These are phyloP conservation scores for Electrophaes corylata DNA, from an alignment of 2,888 invertebrate genomes.

Conservation along the genomic window DNA sequence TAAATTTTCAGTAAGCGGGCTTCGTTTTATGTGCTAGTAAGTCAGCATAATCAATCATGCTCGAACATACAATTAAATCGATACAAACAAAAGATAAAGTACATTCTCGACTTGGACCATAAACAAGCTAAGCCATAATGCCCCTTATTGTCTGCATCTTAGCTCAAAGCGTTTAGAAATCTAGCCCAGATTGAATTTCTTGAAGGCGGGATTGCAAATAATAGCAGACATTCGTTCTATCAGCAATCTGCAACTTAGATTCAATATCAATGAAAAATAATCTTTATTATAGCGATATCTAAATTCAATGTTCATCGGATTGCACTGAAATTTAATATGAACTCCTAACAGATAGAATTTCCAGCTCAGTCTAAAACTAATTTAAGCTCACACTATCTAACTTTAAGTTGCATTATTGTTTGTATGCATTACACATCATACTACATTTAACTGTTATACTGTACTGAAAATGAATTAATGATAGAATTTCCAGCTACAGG, in stretches of 20 bases:
- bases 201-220: constrained; percentile 59
- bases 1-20: too few species aligned
- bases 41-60: constrained; percentile 19
- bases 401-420: background rate
- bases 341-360: background rate
- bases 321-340: background rate
- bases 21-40: background rate
- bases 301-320: constrained; percentile 1
- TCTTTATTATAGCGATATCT: background rate
- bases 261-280: constrained; percentile 4
- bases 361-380: background rate
- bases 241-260: constrained; percentile 1
- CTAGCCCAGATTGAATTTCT: constrained; percentile 64
- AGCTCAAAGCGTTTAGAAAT: constrained; percentile 63
- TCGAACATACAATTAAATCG: constrained; percentile 25
- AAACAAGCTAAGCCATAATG: constrained; percentile 40
- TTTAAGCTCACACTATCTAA: background rate
- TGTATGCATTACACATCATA: too few species aligned
- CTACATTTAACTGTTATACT: too few species aligned
- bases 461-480: too few species aligned
- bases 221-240: constrained; percentile 40
- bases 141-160: constrained; percentile 48
- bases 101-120: constrained; percentile 36
- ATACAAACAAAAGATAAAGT: constrained; percentile 24
- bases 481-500: too few species aligned